Base-by-base conservation (phyloP, 2,888 invertebrate genomes). In the Diloba caeruleocephala region DNA sequence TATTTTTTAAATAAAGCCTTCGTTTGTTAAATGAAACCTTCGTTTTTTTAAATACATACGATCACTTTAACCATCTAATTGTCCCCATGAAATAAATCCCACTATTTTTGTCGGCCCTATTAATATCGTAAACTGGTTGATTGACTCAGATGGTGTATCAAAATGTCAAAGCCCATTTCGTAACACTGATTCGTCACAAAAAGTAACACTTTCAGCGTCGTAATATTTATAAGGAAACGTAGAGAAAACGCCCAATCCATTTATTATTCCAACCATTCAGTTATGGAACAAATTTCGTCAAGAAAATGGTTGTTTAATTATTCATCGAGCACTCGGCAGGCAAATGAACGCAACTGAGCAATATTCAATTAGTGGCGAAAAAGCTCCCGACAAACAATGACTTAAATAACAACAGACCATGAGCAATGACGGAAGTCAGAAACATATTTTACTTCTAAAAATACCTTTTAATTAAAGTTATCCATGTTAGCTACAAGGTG, bases 361-460 rank as follows among this genome's bases (percentile, higher is more conserved):
- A 79, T 81, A 80, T 82, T 80, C 74, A 81, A 83, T 81, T 82
- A 81, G 65, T 72, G 51, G 39, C 28, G 23, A n/a, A 28, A 33
- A 14, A 21, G 17, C 14, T 36, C 5, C 28, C 6, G 5, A 19
- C 17, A 32, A 26, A 9, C 7, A 36, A 12, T 14, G 13, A 42
- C 25, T 29, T 32, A 15, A 45, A 53, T 25, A 28, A 19, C 9
- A 41, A 29, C 23, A 1, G 32, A 13, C 13, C 32, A 41, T 21
- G 9, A 6, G 19, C 10, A 17, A 17, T 17, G 10, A 29, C 12
- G 12, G n/a, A 44, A 43, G 7, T 32, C 12, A n/a, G 7, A 37
- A 45, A 41, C 17, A 26, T 39, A 12, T 3, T n/a, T 32, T 17
- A 15, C n/a, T 32, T 32, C 15, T 5, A 13, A 19, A 32, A 33